Evolutionary conservation across 2,113 vertebrate species (phyloP).

Genomic region (pig (Sus scrofa)): T2T-Sscrofa CM000829.6:32323501-32324000

Average conservation of each 20-base stretch:
- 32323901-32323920: conserved; percentile 72
- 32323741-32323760: conserved; percentile 49
- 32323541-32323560: background rate
- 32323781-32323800: conserved; percentile 62
- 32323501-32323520: conserved; percentile 26
- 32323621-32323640: conserved; percentile 11
- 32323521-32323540: background rate
- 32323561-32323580: conserved; percentile 32
- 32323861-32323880: conserved; percentile 77
- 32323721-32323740: background rate
- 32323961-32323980: conserved; percentile 9
- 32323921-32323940: conserved; percentile 68
- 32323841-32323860: conserved; percentile 79
- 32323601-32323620: background rate
- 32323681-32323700: background rate
- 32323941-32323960: background rate
- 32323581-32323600: conserved; percentile 25
- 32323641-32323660: background rate
- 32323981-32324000: conserved; percentile 39
- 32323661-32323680: background rate
- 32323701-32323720: background rate
- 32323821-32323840: conserved; percentile 67
- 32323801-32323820: conserved; percentile 68
- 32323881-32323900: conserved; percentile 75
- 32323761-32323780: conserved; percentile 49